phyloP scores from a whole-genome alignment of 2,888 invertebrate species.

The Notodonta ziczac region DNA sequence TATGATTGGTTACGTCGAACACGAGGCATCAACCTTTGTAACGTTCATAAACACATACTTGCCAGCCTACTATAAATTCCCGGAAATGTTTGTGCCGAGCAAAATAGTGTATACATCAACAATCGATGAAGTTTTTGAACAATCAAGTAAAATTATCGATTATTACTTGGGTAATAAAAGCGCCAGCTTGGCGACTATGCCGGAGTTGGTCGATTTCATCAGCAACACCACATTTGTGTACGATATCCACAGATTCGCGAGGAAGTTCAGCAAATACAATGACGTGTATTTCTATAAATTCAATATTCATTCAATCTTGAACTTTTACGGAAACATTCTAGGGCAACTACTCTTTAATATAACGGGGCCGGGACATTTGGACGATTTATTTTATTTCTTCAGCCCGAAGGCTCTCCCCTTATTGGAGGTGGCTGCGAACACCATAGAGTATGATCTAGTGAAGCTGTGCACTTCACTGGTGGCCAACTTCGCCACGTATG shows the following conservation, averaged over 20 bases:
- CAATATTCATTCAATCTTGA: constrained; percentile 10
- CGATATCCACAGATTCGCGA: constrained; percentile 12
- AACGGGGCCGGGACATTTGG: constrained; percentile 8
- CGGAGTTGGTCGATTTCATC: constrained; percentile 9
- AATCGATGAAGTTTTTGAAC: constrained; percentile 8
- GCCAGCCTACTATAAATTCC: constrained; percentile 1
- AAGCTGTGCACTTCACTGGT: not conserved
- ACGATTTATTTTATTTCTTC: not conserved
- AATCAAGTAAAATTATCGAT: constrained; percentile 11
- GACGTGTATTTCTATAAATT: constrained; percentile 15
- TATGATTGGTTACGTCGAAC: constrained; percentile 3
- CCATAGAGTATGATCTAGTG: not conserved
- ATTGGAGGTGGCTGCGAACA: not conserved
- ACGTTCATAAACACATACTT: not conserved
- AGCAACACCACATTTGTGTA: constrained; percentile 9
- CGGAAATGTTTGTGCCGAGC: constrained; percentile 17
- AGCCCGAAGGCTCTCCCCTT: not conserved
- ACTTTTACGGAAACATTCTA: constrained; percentile 12
- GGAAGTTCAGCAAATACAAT: constrained; percentile 5
- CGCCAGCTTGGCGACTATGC: constrained; percentile 5
- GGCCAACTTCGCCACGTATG: constrained; percentile 16
- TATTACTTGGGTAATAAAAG: constrained; percentile 16
- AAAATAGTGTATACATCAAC: constrained; percentile 5
- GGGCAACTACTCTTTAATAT: constrained; percentile 10
- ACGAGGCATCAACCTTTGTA: constrained; percentile 3